Conservation (phyloP, 2,113 vertebrate species). For the Salvelinus fontinalis region DNA sequence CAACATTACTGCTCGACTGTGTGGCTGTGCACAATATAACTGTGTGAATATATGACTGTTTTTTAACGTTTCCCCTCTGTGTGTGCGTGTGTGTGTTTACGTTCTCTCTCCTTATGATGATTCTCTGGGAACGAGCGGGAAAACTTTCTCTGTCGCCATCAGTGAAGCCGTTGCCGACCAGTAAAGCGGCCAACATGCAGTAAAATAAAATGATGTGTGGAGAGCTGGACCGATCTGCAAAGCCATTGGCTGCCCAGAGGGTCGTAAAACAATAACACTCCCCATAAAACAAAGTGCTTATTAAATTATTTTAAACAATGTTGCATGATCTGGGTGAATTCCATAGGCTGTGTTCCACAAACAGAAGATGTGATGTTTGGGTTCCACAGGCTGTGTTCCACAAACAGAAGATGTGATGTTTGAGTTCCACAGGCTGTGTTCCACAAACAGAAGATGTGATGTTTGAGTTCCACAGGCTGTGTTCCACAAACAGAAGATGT, state of each 20-base stretch:
- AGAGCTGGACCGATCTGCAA: conserved; percentile 67
- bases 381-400: conserved; percentile 17
- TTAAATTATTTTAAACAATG: conserved; percentile 76
- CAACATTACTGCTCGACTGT: conserved; percentile 9
- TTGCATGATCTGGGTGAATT: conserved; percentile 46
- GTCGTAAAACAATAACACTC: conserved; percentile 71
- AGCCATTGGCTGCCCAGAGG: conserved; percentile 59
- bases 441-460: conserved; percentile 37
- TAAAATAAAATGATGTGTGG: conserved; percentile 75
- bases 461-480: conserved; percentile 3
- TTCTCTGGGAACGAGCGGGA: conserved; percentile 59
- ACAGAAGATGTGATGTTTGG: conserved; percentile 31
- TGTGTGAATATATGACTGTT: conserved; percentile 50
- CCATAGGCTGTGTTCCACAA: conserved; percentile 17
- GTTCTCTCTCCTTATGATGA: conserved; percentile 19
- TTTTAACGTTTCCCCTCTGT: too few relatives aligned
- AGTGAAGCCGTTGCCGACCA: conserved; percentile 47
- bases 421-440: conserved; percentile 10
- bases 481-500: conserved; percentile 39
- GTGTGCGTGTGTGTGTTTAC: neutral
- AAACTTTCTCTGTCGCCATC: conserved; percentile 57
- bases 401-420: conserved; percentile 31
- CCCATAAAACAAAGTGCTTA: conserved; percentile 74
- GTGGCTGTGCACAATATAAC: neutral
- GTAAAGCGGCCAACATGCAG: conserved; percentile 64